phyloP scores from a whole-genome alignment of 2,888 invertebrate genomes.

The Rhingia rostrata region DNA sequence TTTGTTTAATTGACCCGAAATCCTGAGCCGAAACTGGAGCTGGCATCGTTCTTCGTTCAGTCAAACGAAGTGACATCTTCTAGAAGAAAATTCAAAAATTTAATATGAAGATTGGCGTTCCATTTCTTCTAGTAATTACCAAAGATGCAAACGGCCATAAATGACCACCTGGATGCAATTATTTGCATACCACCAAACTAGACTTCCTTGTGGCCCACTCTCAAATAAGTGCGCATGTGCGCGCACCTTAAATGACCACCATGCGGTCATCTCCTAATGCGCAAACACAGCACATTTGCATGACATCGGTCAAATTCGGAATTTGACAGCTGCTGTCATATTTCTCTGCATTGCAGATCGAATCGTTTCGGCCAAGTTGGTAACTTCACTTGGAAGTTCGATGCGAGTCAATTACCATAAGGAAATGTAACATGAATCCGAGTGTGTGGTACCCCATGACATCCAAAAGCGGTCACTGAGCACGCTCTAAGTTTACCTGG shows the following conservation, averaged over 20 bases:
- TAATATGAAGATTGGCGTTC: constrained; percentile 48
- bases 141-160: constrained; percentile 26
- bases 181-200: constrained; percentile 43
- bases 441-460: constrained; percentile 31
- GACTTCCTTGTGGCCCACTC: constrained; percentile 27
- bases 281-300: constrained; percentile 62
- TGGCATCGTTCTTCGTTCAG: constrained; percentile 12
- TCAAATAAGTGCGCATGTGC: constrained; percentile 23
- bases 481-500: constrained; percentile 17
- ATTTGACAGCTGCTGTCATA: constrained; percentile 71
- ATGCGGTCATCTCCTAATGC: constrained; percentile 40
- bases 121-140: constrained; percentile 48
- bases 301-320: constrained; percentile 71
- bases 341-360: constrained; percentile 50
- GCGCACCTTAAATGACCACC: constrained; percentile 57
- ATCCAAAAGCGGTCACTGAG: constrained; percentile 34
- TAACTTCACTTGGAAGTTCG: constrained; percentile 29
- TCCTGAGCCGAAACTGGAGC: constrained; percentile 28
- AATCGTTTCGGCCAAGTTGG: constrained; percentile 52
- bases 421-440: constrained; percentile 59
- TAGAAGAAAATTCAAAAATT: constrained; percentile 39
- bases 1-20: constrained; percentile 73
- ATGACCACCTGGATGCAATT: constrained; percentile 56
- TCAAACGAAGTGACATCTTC: constrained; percentile 53
- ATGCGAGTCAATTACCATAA: constrained; percentile 69